These are phyloP conservation scores for Nowickia ferox DNA, from an alignment of 2,888 invertebrate species.

Conservation along the genomic window DNA sequence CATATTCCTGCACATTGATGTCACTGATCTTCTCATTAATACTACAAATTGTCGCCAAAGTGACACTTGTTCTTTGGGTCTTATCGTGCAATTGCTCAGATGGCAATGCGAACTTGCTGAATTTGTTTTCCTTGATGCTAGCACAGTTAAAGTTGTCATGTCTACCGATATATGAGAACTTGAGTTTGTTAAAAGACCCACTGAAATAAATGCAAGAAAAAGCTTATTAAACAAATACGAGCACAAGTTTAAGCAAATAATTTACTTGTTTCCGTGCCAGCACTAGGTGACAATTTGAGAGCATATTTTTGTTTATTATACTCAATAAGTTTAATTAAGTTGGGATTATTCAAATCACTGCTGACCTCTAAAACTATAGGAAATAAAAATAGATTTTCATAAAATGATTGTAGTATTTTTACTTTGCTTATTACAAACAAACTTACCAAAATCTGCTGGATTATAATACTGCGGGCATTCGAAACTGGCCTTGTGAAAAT, in stretches of 20 bases:
- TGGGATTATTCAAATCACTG: conserved; percentile 84
- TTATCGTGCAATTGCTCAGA: conserved; percentile 51
- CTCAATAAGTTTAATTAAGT: conserved; percentile 76
- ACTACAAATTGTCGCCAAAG: conserved; percentile 83
- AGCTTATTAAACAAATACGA: conserved; percentile 25
- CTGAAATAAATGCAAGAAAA: conserved; percentile 54
- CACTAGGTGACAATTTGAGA: background rate
- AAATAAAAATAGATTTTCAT: background rate
- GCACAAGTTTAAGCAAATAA: background rate
- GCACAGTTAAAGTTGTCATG: conserved; percentile 39
- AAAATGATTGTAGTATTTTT: background rate
- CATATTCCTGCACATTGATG: conserved; percentile 82
- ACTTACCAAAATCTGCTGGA: conserved; percentile 92
- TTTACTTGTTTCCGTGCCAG: conserved; percentile 54
- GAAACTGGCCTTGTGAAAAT: conserved; percentile 87
- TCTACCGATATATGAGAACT: conserved; percentile 60
- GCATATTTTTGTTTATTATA: conserved; percentile 74
- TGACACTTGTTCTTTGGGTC: conserved; percentile 79
- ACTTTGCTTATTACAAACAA: background rate
- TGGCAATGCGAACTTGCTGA: conserved; percentile 30
- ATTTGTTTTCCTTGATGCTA: background rate
- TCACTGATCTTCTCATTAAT: conserved; percentile 84
- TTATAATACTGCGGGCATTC: conserved; percentile 94
- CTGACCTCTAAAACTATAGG: conserved; percentile 85
- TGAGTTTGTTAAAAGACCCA: conserved; percentile 51